phyloP scores from a whole-genome alignment of 2,888 invertebrate species.

The Heliconius cydno region DNA sequence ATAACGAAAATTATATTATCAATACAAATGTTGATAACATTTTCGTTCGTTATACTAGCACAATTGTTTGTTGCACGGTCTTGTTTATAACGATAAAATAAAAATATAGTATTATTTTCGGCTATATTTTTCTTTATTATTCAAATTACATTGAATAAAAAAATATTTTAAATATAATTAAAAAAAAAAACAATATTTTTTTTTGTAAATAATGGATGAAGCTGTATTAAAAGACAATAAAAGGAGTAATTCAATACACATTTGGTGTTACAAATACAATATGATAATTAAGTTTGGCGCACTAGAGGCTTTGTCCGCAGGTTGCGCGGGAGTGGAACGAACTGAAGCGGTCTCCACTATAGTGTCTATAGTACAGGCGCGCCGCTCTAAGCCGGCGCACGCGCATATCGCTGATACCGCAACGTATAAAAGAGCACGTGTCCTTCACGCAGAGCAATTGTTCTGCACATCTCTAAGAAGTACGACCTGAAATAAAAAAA shows the following conservation, averaged over 20 bases:
- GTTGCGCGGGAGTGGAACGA: slow-evolving; percentile 70
- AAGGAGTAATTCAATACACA: neutral
- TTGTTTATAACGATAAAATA: neutral
- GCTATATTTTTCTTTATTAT: neutral
- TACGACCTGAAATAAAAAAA: slow-evolving; percentile 27
- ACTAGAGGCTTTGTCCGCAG: slow-evolving; percentile 64
- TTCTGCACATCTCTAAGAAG: slow-evolving; percentile 43
- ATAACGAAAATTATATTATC: neutral
- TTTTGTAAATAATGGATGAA: too few species aligned
- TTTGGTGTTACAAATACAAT: slow-evolving; percentile 31
- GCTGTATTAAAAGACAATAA: neutral
- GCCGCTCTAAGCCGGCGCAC: slow-evolving; percentile 71
- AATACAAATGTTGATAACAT: too few species aligned
- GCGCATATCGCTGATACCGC: slow-evolving; percentile 67
- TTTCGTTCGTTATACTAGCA: too few species aligned
- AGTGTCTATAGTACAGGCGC: slow-evolving; percentile 72
- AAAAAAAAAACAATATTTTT: neutral
- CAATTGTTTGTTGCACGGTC: neutral
- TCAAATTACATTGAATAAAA: neutral
- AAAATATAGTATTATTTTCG: neutral
- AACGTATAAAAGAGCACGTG: slow-evolving; percentile 70
- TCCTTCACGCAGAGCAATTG: slow-evolving; percentile 57
- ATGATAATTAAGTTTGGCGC: slow-evolving; percentile 39
- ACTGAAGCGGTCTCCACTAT: slow-evolving; percentile 56
- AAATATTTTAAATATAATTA: neutral